Evolutionary conservation across 1,140 invertebrate genomes (phyloP), one percentile per base, ranked within the genome.

Genomic region (Drosophila prosaltans): DNA sequence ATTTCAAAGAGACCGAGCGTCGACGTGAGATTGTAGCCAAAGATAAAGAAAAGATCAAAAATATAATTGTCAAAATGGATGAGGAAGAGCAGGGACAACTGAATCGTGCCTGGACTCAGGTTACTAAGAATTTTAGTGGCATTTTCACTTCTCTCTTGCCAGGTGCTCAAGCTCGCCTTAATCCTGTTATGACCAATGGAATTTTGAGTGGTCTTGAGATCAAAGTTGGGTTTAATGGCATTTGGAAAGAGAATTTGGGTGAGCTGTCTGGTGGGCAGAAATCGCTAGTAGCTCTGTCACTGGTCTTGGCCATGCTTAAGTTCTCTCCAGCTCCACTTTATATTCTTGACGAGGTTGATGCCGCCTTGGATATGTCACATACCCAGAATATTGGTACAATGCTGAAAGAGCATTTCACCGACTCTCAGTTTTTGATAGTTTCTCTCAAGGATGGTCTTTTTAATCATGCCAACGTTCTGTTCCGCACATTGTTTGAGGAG

Each of bases 371-470:
- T 94, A 94, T 99, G 26, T 98, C 97, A 1, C 99, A 99, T 92
- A 99, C 99, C 4, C 98, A 99, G 93, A 99, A 99, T 93, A 99
- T 99, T 90, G 99, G 99, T 1, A 94, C 95, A 63, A 99, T 99
- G 97, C 94, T 99, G 6, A 97, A 96, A 85, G 95, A 95, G 39
- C 98, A 99, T 93, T 99, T 99, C 90, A 97, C 95, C 80, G 95
- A 97, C 92, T 99, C 98, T 8, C 94, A 99, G 95, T 99, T 99
- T 92, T 98, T 99, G 80, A 96, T 99, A 69, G 99, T 99, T 0
- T 99, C 99, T 0, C 94, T 99, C 10, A 99, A 99, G 93, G 98
- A 99, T 93, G 99, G 99, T 30, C 99, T 99, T 97, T 99, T 99
- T 93, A 98, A 98, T 92, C 99, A 99, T 93, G 99, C 99, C 0